Evolutionary conservation across 1,140 invertebrate genomes (phyloP), one percentile per base, ranked within the genome.

Genomic region (Cydia pomonella): DNA sequence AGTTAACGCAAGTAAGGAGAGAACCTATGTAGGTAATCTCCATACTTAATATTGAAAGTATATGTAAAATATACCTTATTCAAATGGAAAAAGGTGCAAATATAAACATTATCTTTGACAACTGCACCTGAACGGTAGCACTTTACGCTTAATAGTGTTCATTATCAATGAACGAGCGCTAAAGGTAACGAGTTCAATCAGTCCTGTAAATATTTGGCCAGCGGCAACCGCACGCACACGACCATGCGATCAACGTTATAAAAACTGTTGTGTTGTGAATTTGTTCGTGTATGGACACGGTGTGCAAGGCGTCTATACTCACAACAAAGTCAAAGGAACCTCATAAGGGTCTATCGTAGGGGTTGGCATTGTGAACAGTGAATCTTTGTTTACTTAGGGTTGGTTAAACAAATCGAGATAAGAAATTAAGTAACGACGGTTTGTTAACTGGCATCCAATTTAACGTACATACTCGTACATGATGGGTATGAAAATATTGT

Each of bases 161-260:
- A 29, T 33, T 33, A 18, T 21, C 64, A 69, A 69, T 33, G 27
- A 69, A 18, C 64, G 64, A 38, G 64, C 29, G 64, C 27, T 69
- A 38, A 69, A 41, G 21, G 53, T 59, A 59, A 59, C 21, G 21
- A 59, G 64, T 69, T 69, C 29, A 69, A 69, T 69, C 64, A 69
- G 13, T 33, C 16, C 27, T 29, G 23, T 33, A 69, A 69, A 69
- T 33, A 69, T 69, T 69, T 33, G 64, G 6, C 29, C 27, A 41
- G 27, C 64, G 29, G 27, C 64, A 16, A n/a, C 12, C 63, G 13
- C 63, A 66, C 63, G 2, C 63, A 66, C 25, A 66, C 63, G 4
- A 16, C 18, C 18, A 23, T 23, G 21, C 21, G 21, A 18, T n/a
- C 6, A n/a, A 53, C 16, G 0, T 2, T 53, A 53, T 16, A 53